These are phyloP conservation scores for Coecobrya sp. DNA, from an alignment of 2,888 invertebrate species.

Conservation along the genomic window DNA sequence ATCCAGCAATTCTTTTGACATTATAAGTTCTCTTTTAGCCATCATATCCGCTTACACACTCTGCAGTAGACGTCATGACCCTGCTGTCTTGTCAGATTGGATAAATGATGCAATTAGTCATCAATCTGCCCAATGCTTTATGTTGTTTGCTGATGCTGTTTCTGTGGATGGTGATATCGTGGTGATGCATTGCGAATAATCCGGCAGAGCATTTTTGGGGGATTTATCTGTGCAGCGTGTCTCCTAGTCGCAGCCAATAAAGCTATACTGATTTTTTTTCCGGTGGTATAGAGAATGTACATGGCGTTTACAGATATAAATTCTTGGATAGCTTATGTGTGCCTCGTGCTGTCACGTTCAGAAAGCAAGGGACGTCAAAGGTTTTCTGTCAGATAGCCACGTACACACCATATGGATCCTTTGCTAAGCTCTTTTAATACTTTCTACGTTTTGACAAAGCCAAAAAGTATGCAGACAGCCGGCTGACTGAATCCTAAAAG, in stretches of 20 bases:
- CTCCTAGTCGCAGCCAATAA: conserved; percentile 24
- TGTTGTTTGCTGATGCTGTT: conserved; percentile 69
- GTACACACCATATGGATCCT: conserved; percentile 73
- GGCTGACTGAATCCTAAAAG: conserved; percentile 36
- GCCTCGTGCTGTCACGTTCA: conserved; percentile 61
- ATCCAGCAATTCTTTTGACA: conserved; percentile 65
- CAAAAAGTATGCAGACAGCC: conserved; percentile 44
- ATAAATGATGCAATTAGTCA: conserved; percentile 86
- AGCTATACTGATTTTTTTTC: conserved; percentile 19
- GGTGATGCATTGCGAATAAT: conserved; percentile 85
- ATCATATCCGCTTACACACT: neutral
- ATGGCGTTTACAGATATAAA: neutral
- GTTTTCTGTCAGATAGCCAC: conserved; percentile 55
- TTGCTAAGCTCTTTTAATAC: conserved; percentile 71
- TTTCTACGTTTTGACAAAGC: conserved; percentile 59
- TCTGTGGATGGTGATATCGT: conserved; percentile 64
- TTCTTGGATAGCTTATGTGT: conserved; percentile 45
- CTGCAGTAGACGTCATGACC: conserved; percentile 53
- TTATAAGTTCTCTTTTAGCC: conserved; percentile 37
- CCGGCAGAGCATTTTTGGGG: conserved; percentile 61
- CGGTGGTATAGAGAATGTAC: neutral
- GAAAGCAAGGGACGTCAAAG: conserved; percentile 31
- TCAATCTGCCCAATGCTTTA: conserved; percentile 77
- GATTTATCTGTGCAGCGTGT: conserved; percentile 56
- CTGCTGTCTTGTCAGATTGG: conserved; percentile 85